Evolutionary conservation across 2,113 vertebrate genomes (phyloP), one percentile per base, ranked within the genome.

Genomic region (Phoenicopterus ruber): DNA sequence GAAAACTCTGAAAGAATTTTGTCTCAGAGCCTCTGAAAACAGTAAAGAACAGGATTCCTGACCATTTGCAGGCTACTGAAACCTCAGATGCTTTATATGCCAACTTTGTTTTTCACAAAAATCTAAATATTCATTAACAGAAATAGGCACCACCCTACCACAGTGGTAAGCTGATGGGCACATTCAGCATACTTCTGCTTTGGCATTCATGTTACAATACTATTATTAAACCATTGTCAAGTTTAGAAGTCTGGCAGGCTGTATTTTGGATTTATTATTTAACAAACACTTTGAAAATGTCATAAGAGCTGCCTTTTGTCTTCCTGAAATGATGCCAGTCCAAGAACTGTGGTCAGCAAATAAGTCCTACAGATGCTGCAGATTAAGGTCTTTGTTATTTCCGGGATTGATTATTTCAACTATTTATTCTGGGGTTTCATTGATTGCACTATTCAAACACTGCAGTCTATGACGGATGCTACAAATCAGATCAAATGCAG

Each of bases 381-480:
- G 76, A 93, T 95, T 69, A 63, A 71, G 20, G 36, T 77, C 71
- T 94, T 91, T 94, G 82, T 86, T 84, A 86, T 90, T 90, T 96
- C 82, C 3, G 6, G 67, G 52, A 46, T 11, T 90, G 84, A 94
- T 90, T 82, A 94, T 76, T 93, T 85, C 66, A 74, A 74, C 59
- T 83, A 71, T 88, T 94, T 96, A 94, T 95, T 97, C 93, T 84
- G 81, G 11, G 28, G 40, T 38, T 82, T 92, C 57, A 83, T 69
- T 96, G 93, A 96, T 96, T 97, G 82, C 91, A 54, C 85, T 86
- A 96, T 96, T 97, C 97, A 97, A 92, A 79, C 46, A n/a, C 18
- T 72, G 74, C 32, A 86, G 49, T 28, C 40, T 72, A 38, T 29
- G 49, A 72, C n/a, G 3, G 70, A 84, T 92, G 78, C 32, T 86